A percentile compares a stretch with the other conserved stretches of the same genome.
phyloP scores from a whole-genome alignment of 2,113 vertebrate genomes.

The Symphodus melops region DNA sequence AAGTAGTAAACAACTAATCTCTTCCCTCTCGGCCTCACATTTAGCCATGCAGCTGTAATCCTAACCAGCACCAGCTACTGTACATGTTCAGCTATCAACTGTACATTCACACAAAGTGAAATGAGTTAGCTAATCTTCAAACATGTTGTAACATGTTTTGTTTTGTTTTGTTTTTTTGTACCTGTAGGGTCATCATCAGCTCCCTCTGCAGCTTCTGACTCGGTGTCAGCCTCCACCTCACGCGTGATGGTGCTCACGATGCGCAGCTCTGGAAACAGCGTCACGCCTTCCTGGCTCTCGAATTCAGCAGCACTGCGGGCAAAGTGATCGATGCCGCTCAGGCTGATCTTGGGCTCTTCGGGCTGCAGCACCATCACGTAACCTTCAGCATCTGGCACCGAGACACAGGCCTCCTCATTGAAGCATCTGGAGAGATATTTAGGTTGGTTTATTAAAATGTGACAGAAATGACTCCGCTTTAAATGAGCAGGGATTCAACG shows the following conservation, averaged over 20 bases:
- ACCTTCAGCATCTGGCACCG: constrained; percentile 88
- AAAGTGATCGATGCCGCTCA: constrained; percentile 96
- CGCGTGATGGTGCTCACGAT: constrained; percentile 97
- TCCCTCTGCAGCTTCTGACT: constrained; percentile 83
- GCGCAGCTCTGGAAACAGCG: constrained; percentile 94
- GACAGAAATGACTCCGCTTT: no score
- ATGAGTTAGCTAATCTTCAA: background rate
- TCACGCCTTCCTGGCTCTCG: constrained; percentile 90
- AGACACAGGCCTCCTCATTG: constrained; percentile 89
- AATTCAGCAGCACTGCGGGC: constrained; percentile 96
- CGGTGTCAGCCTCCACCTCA: constrained; percentile 90
- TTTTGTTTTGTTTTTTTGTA: constrained; percentile 29
- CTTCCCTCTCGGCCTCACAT: constrained; percentile 5
- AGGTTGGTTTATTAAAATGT: background rate
- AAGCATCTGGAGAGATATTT: constrained; percentile 84
- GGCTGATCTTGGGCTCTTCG: constrained; percentile 96
- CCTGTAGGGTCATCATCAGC: constrained; percentile 94
- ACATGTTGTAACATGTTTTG: background rate
- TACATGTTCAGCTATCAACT: constrained; percentile 25
- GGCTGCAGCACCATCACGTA: constrained; percentile 96
- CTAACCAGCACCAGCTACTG: constrained; percentile 26
- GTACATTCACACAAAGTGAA: background rate
- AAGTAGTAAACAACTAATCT: constrained; percentile 74
- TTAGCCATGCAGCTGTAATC: constrained; percentile 46
- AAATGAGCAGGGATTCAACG: no score